Conservation (phyloP, 2,888 invertebrate species). For the Apotomis betuletana region DNA sequence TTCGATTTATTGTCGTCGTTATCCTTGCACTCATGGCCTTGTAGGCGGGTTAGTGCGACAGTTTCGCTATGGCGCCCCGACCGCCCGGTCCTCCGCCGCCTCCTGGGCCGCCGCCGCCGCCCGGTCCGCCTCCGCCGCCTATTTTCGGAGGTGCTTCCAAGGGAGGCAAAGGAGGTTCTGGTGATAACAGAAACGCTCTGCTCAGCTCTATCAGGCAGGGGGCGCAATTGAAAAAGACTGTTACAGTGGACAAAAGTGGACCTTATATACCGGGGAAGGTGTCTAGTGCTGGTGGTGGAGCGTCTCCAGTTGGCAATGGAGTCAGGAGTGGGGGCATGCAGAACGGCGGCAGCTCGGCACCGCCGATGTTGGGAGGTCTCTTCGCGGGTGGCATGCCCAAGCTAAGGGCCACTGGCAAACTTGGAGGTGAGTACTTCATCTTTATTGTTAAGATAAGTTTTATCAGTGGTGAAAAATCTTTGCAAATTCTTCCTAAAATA, state of each 20-base stretch:
- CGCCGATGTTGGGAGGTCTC: slow-evolving; percentile 85
- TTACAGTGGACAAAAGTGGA: slow-evolving; percentile 95
- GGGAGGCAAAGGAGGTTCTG: slow-evolving; percentile 72
- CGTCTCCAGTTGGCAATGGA: slow-evolving; percentile 64
- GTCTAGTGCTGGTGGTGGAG: slow-evolving; percentile 59
- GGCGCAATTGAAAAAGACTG: slow-evolving; percentile 90
- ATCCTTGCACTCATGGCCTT: slow-evolving; percentile 57
- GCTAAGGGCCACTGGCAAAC: slow-evolving; percentile 87
- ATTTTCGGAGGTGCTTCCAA: slow-evolving; percentile 75
- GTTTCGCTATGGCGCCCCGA: slow-evolving; percentile 67
- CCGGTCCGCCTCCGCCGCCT: slow-evolving; percentile 83
- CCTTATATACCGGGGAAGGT: slow-evolving; percentile 88
- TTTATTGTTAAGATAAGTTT: too few species aligned
- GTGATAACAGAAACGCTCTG: slow-evolving; percentile 87
- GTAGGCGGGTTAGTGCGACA: slow-evolving; percentile 48
- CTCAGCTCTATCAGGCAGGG: slow-evolving; percentile 93
- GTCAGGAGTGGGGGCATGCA: slow-evolving; percentile 64
- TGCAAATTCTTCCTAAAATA: too few species aligned
- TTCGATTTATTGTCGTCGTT: slow-evolving; percentile 35
- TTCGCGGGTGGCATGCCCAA: slow-evolving; percentile 94
- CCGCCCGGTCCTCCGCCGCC: slow-evolving; percentile 86
- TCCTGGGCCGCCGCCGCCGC: slow-evolving; percentile 87
- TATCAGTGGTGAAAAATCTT: too few species aligned
- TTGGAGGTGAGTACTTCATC: slow-evolving; percentile 56
- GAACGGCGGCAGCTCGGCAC: slow-evolving; percentile 69